Evolutionary conservation across 1,140 invertebrate genomes (phyloP), one percentile per base, ranked within the genome.

Genomic region (Ptiloglossa arizonensis): DNA sequence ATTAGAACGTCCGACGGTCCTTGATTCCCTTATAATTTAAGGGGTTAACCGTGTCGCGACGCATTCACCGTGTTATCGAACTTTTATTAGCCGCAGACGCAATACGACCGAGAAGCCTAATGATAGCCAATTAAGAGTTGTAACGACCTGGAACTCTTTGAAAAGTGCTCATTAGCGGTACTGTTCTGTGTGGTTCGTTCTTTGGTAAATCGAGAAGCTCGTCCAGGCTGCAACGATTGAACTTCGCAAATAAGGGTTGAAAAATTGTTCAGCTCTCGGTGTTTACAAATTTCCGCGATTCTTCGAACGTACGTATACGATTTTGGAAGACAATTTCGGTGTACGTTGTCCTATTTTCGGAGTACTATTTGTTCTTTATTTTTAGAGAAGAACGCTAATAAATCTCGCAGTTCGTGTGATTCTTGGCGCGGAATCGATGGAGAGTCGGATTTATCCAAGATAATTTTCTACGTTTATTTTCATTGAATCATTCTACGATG

Each of bases 91-190:
- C 1, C 8, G 2, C 5, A 24, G 5, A 22, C 5, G 27, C 5
- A 0, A 19, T 27, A 50, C 17, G 13, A 5, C 32, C 27, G 17
- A 3, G 46, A n/a, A 41, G n/a, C 0, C 27, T 38, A 68, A 68
- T 69, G 66, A 69, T 69, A 59, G 13, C 66, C 27, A 69, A 76
- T 76, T 76, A 76, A 24, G 24, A 41, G 22, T 22, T 8, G 29
- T 38, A 69, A 69, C 73, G 54, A 48, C n/a, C 64, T 38, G 41
- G n/a, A 69, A 22, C 41, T 48, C 54, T 35, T 2, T 29, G 44
- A 69, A 76, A 68, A 38, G 54, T 50, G 19, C 64, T 76, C 73
- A 69, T 76, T 76, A 76, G 54, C 52, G 9, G 15, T n/a, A n/a
- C 46, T 46, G n/a, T 22, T 19, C 6, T 13, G 19, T 22, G 8